These are phyloP conservation scores for Netelia melanura DNA, from an alignment of 2,888 invertebrate genomes.

Conservation along the genomic window DNA sequence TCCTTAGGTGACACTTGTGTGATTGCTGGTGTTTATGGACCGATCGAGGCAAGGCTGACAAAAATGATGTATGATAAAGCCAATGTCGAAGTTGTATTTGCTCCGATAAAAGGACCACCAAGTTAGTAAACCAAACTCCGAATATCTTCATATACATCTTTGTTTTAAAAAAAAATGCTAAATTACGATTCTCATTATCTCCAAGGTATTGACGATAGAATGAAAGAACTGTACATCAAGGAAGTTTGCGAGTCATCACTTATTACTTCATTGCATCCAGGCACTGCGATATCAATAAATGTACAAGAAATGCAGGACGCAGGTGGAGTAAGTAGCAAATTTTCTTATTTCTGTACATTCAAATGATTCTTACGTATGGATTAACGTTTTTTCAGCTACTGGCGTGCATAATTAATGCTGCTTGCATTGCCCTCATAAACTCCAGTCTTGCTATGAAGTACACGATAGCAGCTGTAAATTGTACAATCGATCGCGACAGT, in stretches of 20 bases:
- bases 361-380: not conserved
- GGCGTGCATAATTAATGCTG: conserved; percentile 93
- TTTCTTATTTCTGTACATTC: conserved; percentile 9
- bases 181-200: conserved; percentile 4
- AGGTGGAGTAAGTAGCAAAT: conserved; percentile 88
- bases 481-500: conserved; percentile 88
- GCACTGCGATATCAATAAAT: conserved; percentile 91
- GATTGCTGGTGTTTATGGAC: conserved; percentile 93
- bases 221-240: conserved; percentile 90
- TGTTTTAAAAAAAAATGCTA: conserved; percentile 32
- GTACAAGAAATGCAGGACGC: conserved; percentile 95
- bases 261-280: conserved; percentile 90
- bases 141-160: conserved; percentile 28
- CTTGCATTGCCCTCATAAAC: conserved; percentile 93
- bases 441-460: conserved; percentile 94
- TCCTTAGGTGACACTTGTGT: conserved; percentile 91
- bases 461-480: conserved; percentile 92
- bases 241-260: conserved; percentile 92
- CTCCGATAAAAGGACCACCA: conserved; percentile 91
- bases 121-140: conserved; percentile 80
- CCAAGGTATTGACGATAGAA: conserved; percentile 88
- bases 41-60: conserved; percentile 91
- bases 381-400: conserved; percentile 87
- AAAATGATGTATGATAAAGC: conserved; percentile 92
- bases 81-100: conserved; percentile 91